phyloP scores from a whole-genome alignment of 2,888 invertebrate genomes.

The Ornithoptera alexandrae region DNA sequence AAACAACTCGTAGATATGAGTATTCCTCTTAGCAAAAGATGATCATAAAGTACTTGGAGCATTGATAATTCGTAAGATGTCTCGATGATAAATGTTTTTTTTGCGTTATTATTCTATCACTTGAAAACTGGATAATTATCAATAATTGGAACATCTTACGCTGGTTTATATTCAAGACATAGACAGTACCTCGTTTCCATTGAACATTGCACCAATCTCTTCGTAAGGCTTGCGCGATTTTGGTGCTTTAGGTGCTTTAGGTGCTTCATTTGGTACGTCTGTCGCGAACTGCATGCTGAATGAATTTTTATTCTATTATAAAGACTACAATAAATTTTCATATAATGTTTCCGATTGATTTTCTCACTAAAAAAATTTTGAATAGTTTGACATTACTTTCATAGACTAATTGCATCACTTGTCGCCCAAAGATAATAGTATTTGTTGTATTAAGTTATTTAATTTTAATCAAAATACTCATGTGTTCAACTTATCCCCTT shows the following conservation, averaged over 20 bases:
- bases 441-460: neutral
- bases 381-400: constrained; percentile 15
- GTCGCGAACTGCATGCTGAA: constrained; percentile 20
- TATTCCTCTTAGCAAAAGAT: too few species aligned
- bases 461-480: too few species aligned
- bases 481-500: too few species aligned
- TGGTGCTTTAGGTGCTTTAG: constrained; percentile 21
- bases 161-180: neutral
- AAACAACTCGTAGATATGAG: too few species aligned
- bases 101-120: too few species aligned
- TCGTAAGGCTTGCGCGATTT: constrained; percentile 69
- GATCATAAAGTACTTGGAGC: too few species aligned
- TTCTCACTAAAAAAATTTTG: neutral
- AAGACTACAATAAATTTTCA: constrained; percentile 6
- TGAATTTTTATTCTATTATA: neutral
- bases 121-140: neutral
- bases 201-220: constrained; percentile 83
- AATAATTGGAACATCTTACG: neutral
- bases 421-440: neutral
- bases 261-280: constrained; percentile 33
- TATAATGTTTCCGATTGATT: neutral
- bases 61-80: too few species aligned
- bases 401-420: constrained; percentile 11
- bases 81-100: too few species aligned
- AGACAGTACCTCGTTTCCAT: constrained; percentile 77